Evolutionary conservation across 2,113 vertebrate species (phyloP), one percentile per base, ranked within the genome.

Genomic region (Illadopsis cleaveri): DNA sequence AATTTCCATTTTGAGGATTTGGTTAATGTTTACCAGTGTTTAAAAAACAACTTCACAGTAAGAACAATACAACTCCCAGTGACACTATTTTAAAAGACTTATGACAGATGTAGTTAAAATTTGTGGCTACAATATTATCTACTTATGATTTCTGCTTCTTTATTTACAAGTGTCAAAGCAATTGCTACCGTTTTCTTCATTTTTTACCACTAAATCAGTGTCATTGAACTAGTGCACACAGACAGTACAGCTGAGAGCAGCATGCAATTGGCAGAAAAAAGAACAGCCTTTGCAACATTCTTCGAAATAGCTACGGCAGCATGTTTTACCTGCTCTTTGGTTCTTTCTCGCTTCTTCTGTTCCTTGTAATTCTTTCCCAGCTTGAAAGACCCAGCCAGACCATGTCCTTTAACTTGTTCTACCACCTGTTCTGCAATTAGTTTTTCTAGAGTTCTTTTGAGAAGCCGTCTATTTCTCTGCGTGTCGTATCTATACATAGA

Each of bases 311-410:
- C 35, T 51, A 75, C 0, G 1, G 38, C 21, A 53, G 30, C 15
- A 38, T 12, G 27, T 58, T 89, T 96, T 98, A 99, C 99, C 97
- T 98, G 97, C 82, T 99, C 99, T 93, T 98, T 97, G 19, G 96
- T 82, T 89, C 97, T 97, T 37, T 97, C 97, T 80, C 94, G 97
- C 87, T 96, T 98, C 96, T 98, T 98, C 30, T 98, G 98, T 77
- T 99, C 99, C 92, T 98, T 99, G 96, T 99, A 99, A 72, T 99
- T 99, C 97, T 98, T 99, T 10, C 99, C 99, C 90, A 99, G 89
- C 84, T 98, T 99, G 95, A 99, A 99, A 27, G 99, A 99, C 6
- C 99, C 99, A 25, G 99, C 98, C 96, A 99, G 97, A 81, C 99
- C 99, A 44, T 99, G 99, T 80, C 99, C 99, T 98, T 99, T 99